Conservation (phyloP, 1,140 invertebrate species). For the Rhyzopertha dominica region DNA sequence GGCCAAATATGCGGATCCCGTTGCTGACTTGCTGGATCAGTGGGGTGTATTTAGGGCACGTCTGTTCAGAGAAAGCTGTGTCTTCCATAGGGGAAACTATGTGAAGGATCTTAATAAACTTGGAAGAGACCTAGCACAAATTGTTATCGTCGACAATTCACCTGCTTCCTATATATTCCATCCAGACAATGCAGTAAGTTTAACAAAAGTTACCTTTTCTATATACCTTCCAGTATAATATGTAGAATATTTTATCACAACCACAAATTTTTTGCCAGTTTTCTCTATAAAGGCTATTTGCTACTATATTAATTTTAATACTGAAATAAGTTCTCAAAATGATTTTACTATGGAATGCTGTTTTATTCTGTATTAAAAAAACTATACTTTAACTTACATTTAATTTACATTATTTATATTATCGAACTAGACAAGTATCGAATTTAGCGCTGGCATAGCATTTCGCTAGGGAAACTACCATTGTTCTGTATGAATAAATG, state of each 20-base stretch:
- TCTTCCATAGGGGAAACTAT: conserved; percentile 99
- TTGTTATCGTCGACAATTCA: conserved; percentile 99
- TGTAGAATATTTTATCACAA: neutral
- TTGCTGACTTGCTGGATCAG: conserved; percentile 94
- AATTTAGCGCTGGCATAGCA: too few relatives aligned
- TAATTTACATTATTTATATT: too few relatives aligned
- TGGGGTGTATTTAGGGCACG: conserved; percentile 96
- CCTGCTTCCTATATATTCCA: conserved; percentile 99
- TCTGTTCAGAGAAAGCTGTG: conserved; percentile 98
- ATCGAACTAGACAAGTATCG: too few relatives aligned
- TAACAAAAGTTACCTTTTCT: conserved; percentile 17
- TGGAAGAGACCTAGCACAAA: conserved; percentile 91
- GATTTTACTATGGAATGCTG: too few relatives aligned
- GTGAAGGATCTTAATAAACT: conserved; percentile 98
- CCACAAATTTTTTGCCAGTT: too few relatives aligned
- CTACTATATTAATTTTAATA: too few relatives aligned
- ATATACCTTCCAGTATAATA: conserved; percentile 3
- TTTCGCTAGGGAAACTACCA: too few relatives aligned
- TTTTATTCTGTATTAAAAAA: too few relatives aligned
- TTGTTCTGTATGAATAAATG: too few relatives aligned
- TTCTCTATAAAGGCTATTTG: too few relatives aligned
- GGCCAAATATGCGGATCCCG: conserved; percentile 99
- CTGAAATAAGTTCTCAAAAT: too few relatives aligned
- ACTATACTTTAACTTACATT: too few relatives aligned
- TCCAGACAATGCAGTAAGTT: conserved; percentile 97